Conservation (phyloP, 2,113 vertebrate species). For the Thalassarche chlororhynchos region DNA sequence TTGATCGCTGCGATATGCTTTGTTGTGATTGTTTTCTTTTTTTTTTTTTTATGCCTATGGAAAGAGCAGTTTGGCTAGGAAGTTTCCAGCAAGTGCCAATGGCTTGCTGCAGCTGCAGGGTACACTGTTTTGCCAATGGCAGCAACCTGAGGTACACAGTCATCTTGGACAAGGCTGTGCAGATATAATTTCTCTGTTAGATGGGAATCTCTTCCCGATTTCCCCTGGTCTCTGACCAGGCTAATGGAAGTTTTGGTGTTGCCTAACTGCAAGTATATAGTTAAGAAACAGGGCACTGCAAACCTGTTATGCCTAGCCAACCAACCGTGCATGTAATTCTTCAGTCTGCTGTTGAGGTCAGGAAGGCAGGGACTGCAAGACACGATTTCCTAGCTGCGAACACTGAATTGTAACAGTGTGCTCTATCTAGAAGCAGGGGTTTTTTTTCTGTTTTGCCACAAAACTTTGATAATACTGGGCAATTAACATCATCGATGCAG, state of each 20-base stretch:
- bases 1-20: not conserved
- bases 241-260: not conserved
- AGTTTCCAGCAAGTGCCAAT: not conserved
- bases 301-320: not conserved
- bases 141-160: not conserved
- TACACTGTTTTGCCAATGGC: not conserved
- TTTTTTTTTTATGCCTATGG: not conserved
- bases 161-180: not conserved
- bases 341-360: not conserved
- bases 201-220: not conserved
- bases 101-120: not conserved
- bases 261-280: not conserved
- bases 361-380: not conserved
- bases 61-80: not conserved
- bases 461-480: not conserved
- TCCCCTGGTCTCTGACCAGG: not conserved
- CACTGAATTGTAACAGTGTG: not conserved
- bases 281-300: not conserved
- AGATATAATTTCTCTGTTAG: not conserved
- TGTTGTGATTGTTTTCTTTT: fast-evolving
- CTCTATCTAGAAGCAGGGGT: not conserved
- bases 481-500: not conserved
- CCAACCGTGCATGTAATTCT: fast-evolving
- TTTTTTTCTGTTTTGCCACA: not conserved
- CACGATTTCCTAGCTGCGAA: not conserved